Base-by-base conservation (phyloP, 2,797 vertebrate genomes). In the Champsocephalus gunnari region DNA sequence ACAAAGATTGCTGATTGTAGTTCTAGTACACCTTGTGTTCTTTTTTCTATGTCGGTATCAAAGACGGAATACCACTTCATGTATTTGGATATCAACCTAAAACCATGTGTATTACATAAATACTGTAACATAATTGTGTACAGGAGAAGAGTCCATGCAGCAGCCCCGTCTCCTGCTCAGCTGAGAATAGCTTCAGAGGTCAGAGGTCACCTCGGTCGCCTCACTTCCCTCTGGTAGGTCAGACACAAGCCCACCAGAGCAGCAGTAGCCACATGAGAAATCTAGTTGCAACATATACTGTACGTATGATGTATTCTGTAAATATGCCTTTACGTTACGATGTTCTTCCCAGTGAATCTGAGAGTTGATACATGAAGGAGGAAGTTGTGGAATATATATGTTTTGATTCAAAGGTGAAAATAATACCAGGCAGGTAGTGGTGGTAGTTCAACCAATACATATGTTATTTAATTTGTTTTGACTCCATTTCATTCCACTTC, bases 91-190 rank as follows among this genome's bases (percentile, higher is more conserved):
- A 41, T 38, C n/a, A 19, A 28, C 8, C 34, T 38, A 38, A 38
- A 38, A 9, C 6, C 34, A 38, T 38, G 34, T 38, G 34, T 7
- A 38, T 38, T 7, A 38, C 8, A 17, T n/a, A 50, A 50, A 50
- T 19, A 50, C 17, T 16, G 32, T 1, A 55, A 1, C 10, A 45
- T 43, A 3, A 56, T 4, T 75, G 1, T 51, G 5, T 54, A 0
- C 81, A 98, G 97, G 94, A 95, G 82, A 92, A 90, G 73, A 96
- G 96, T 74, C 81, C 95, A 0, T 96, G 95, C 83, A 96, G 93
- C 89, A 96, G 96, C 84, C 94, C 97, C 56, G 86, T 95, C 80
- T 95, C 94, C 0, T 96, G 95, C 55, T 94, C 96, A 60, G 71
- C 91, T 50, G 94, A 95, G 73, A 96, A 85, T 75, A 96, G 94